A percentile compares a stretch with the other conserved stretches of the same genome.
Conservation (phyloP, 2,888 invertebrate species). For the Neuroscelio doddi region DNA sequence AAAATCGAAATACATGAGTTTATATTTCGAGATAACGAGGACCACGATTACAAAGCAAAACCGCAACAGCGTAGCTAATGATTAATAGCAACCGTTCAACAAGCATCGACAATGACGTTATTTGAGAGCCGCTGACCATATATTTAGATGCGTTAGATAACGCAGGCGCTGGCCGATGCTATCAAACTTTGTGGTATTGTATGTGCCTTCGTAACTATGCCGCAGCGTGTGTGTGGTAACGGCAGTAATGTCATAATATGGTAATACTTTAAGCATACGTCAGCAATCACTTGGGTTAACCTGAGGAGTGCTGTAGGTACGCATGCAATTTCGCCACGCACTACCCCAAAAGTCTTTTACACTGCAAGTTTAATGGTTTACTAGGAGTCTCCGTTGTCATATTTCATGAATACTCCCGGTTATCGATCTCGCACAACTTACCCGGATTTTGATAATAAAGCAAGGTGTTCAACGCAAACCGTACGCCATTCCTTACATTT, state of each 20-base stretch:
- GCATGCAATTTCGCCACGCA: too few species aligned
- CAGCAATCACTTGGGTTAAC: neutral
- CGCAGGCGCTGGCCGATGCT: slow-evolving; percentile 19
- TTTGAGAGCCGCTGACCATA: slow-evolving; percentile 37
- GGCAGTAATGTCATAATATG: slow-evolving; percentile 2
- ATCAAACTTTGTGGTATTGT: slow-evolving; percentile 23
- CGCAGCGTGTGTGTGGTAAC: slow-evolving; percentile 4
- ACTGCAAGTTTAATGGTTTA: too few species aligned
- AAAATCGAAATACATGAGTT: neutral
- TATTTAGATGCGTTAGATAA: slow-evolving; percentile 39
- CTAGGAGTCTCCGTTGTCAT: too few species aligned
- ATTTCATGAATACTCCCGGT: neutral
- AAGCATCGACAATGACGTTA: slow-evolving; percentile 9
- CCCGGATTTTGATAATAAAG: neutral
- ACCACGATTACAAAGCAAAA: neutral
- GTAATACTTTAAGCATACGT: neutral
- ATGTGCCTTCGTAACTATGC: slow-evolving; percentile 11
- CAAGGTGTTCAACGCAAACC: too few species aligned
- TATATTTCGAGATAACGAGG: neutral
- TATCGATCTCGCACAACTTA: neutral
- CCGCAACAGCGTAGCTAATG: slow-evolving; percentile 17
- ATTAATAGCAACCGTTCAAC: slow-evolving; percentile 8
- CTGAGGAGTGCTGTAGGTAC: neutral
- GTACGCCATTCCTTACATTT: too few species aligned
- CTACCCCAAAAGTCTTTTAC: too few species aligned